Percentiles rank a stretch among this genome's conserved stretches.
Evolutionary conservation across 2,888 invertebrate genomes (phyloP).

Genomic region (Periphyllus acericola): DNA sequence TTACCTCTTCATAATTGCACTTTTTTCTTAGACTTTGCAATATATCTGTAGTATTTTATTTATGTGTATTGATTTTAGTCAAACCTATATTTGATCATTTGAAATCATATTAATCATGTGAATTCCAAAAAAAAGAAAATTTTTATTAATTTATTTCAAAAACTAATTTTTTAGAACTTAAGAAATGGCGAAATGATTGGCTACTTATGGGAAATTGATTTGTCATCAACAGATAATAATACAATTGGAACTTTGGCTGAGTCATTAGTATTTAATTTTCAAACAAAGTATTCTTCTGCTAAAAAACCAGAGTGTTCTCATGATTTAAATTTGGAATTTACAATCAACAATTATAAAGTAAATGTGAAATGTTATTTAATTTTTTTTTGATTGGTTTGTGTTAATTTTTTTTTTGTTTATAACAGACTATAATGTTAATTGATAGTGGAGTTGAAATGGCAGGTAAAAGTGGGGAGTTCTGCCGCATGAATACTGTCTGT

Average conservation of each 20-base stretch:
- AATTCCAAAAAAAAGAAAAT: background rate
- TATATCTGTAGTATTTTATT: slow-evolving; percentile 25
- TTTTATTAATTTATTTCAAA: background rate
- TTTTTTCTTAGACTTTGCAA: slow-evolving; percentile 20
- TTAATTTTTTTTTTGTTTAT: background rate
- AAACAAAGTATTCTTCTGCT: slow-evolving; percentile 42
- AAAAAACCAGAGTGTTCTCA: slow-evolving; percentile 1
- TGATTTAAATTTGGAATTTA: slow-evolving; percentile 49
- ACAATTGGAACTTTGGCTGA: background rate
- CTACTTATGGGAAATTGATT: slow-evolving; percentile 58
- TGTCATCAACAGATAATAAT: slow-evolving; percentile 46
- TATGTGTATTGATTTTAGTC: background rate
- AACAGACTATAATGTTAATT: slow-evolving; percentile 47
- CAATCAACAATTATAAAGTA: slow-evolving; percentile 49
- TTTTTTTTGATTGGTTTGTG: background rate
- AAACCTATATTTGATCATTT: background rate
- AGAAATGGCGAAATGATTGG: slow-evolving; percentile 52
- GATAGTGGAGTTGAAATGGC: slow-evolving; percentile 57
- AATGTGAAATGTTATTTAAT: background rate
- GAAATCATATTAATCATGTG: no score
- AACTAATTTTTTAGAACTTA: slow-evolving; percentile 27
- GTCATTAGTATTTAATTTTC: slow-evolving; percentile 53
- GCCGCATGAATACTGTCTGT: slow-evolving; percentile 88
- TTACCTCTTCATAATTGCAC: slow-evolving; percentile 57
- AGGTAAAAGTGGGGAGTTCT: slow-evolving; percentile 73